These are phyloP conservation scores for Aleiodes sp. DNA, from an alignment of 1,140 invertebrate genomes.

Conservation along the genomic window DNA sequence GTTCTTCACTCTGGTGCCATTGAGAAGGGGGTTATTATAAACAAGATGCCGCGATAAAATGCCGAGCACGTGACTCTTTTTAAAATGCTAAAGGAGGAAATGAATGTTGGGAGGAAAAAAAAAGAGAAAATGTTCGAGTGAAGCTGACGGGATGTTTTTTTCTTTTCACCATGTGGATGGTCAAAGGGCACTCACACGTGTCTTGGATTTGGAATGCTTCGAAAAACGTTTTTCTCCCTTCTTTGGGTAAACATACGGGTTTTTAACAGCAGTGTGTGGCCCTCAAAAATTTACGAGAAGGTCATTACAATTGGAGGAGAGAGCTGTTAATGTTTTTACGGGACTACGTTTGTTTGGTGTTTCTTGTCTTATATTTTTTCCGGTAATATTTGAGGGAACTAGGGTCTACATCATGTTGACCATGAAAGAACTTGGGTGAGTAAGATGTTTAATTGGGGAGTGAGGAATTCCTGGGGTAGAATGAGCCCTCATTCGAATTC, in stretches of 20 bases:
- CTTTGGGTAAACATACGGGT: background rate
- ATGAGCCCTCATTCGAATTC: no score
- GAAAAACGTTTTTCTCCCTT: background rate
- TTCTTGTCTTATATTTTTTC: no score
- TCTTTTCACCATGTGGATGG: background rate
- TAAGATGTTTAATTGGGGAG: no score
- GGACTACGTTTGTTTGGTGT: no score
- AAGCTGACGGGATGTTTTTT: background rate
- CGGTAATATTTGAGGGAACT: no score
- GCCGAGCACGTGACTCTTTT: background rate
- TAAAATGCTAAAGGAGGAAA: slow-evolving; percentile 9
- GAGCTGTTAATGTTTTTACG: background rate
- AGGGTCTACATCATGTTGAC: no score
- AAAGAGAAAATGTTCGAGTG: background rate
- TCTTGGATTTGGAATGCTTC: slow-evolving; percentile 10
- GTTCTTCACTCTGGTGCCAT: no score
- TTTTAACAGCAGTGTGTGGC: background rate
- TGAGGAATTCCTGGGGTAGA: no score
- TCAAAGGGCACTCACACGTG: slow-evolving; percentile 9
- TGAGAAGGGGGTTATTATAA: slow-evolving; percentile 19
- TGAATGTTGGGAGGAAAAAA: background rate
- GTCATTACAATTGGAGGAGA: background rate
- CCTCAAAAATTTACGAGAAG: background rate
- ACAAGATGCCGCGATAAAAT: slow-evolving; percentile 20
- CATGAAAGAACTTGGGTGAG: no score